A percentile compares a stretch with the other conserved stretches of the same genome.
phyloP scores from a whole-genome alignment of 2,888 invertebrate genomes.

The Ophioninae sp. region DNA sequence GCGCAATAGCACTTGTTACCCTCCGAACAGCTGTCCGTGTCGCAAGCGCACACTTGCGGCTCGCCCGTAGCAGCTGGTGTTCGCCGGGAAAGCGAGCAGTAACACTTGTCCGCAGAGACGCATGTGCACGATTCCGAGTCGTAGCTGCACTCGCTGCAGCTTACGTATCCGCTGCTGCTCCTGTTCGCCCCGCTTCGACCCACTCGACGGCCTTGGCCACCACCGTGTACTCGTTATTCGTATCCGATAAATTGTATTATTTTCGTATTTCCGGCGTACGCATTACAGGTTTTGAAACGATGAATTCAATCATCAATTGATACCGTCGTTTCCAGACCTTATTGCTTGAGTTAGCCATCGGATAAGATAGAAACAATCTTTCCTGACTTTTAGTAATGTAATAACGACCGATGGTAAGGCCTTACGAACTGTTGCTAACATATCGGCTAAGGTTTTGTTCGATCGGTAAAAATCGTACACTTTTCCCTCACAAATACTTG shows the following conservation, averaged over 20 bases:
- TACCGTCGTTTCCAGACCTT: too few relatives aligned
- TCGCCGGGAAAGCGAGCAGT: conserved; percentile 86
- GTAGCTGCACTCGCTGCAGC: conserved; percentile 93
- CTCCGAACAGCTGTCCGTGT: conserved; percentile 93
- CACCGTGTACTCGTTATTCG: conserved; percentile 57
- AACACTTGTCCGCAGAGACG: conserved; percentile 90
- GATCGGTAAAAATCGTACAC: too few relatives aligned
- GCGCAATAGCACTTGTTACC: conserved; percentile 93
- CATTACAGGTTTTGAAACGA: too few relatives aligned
- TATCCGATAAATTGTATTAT: neutral
- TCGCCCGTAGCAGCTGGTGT: conserved; percentile 78
- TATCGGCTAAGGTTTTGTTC: too few relatives aligned
- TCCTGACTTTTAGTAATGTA: too few relatives aligned
- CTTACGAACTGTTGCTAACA: too few relatives aligned
- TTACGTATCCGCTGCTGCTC: conserved; percentile 87
- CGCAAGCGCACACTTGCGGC: conserved; percentile 87
- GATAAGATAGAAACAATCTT: too few relatives aligned
- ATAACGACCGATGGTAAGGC: too few relatives aligned
- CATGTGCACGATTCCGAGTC: conserved; percentile 93
- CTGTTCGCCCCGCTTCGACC: conserved; percentile 75
- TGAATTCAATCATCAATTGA: too few relatives aligned
- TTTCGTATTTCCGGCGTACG: neutral
- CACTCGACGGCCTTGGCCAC: conserved; percentile 70
- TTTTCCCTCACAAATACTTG: neutral
- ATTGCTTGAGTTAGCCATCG: too few relatives aligned